These are phyloP conservation scores for Melopsittacus undulatus DNA, from an alignment of 2,797 vertebrate genomes.

Conservation along the genomic window DNA sequence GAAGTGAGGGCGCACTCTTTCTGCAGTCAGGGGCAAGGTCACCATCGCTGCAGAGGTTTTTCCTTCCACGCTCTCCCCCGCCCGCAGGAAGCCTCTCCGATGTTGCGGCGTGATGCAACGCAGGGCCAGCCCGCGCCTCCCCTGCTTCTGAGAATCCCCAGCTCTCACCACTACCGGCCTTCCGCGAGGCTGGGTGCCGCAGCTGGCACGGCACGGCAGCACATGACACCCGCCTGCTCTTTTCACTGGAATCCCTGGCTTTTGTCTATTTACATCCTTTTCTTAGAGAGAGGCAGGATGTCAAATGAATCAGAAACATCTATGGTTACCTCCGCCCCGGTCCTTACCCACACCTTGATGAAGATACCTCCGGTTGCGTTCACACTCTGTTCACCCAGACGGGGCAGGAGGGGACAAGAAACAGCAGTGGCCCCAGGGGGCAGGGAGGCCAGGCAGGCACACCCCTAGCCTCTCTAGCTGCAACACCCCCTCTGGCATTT, in stretches of 20 bases:
- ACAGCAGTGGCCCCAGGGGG: neutral
- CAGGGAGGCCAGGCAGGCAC: neutral
- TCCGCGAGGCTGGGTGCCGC: constrained; percentile 72
- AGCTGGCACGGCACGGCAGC: neutral
- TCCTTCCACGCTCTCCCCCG: constrained; percentile 1
- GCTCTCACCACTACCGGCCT: constrained; percentile 82
- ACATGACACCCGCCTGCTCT: constrained; percentile 53
- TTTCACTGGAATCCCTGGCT: constrained; percentile 70
- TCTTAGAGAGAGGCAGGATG: constrained; percentile 76
- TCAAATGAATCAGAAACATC: constrained; percentile 51
- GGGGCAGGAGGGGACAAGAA: neutral
- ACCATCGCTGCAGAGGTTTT: neutral
- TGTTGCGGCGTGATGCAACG: constrained; percentile 58
- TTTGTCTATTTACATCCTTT: constrained; percentile 68
- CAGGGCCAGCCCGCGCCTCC: constrained; percentile 64
- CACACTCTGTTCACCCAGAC: accelerated
- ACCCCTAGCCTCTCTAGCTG: neutral
- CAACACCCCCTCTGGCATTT: accelerated
- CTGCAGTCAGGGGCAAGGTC: neutral
- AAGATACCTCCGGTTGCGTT: neutral
- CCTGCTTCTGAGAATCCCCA: constrained; percentile 79
- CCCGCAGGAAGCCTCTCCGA: constrained; percentile 74
- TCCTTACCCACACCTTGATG: neutral
- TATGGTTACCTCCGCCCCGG: neutral
- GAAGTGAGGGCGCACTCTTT: accelerated